Evolutionary conservation across 2,888 invertebrate genomes (phyloP), one percentile per base, ranked within the genome.

Genomic region (Leucozona laternaria): DNA sequence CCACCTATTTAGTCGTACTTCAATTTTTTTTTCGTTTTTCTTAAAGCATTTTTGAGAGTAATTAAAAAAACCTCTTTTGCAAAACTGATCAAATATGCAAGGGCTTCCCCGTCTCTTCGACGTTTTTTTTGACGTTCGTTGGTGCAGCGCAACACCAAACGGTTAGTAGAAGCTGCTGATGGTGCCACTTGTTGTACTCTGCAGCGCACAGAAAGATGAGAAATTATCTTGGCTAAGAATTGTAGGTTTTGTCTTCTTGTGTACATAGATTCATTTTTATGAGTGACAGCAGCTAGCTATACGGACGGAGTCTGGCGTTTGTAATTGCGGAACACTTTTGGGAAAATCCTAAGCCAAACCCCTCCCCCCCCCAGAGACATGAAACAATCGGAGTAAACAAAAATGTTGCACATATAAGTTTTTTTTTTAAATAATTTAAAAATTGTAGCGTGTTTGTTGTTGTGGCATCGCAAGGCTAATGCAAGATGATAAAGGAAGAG

Each of bases 81-180:
- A 85, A 85, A 86, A 82, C 82, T 86, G 86, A 86, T 86, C 78
- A 86, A 86, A 86, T 86, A 86, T 86, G 81, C 86, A 82, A 79
- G 79, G 78, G 82, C 64, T 77, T 81, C 81, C 85, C 85, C 81
- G 82, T 85, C 81, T 73, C 77, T 77, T 77, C 60, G 81, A 73
- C 64, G 68, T 68, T 62, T 68, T 62, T 40, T 72, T 79, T 62
- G 60, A 22, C 15, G 37, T 76, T 79, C 55, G 28, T 48, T 57
- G 37, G 40, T 79, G 75, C 68, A 31, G 31, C 62, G 72, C 31
- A 71, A 64, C 50, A 25, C n/a, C n/a, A n/a, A n/a, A n/a, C 13
- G 8, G 25, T 20, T n/a, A 11, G 37, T 28, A 4, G n/a, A 11
- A 13, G 43, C 13, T 62, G 50, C 17, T 25, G 45, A 4, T 17